Conservation (phyloP, 2,113 vertebrate genomes). For the Anhinga rufa region DNA sequence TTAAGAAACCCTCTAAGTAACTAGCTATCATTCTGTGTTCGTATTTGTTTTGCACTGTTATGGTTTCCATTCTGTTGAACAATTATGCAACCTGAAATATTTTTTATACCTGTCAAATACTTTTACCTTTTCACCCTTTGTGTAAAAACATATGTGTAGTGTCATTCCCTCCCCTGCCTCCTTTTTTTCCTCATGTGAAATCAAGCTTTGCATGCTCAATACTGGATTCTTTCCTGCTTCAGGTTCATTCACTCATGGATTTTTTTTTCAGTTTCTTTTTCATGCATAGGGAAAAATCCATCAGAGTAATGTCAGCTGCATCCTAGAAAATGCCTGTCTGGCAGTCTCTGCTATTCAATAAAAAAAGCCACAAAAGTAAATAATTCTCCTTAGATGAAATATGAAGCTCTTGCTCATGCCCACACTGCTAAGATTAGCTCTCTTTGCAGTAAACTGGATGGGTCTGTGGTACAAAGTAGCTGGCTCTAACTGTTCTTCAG, state of each 20-base stretch:
- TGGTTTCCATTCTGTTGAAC: not conserved
- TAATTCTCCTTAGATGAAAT: not conserved
- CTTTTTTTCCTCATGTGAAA: not conserved
- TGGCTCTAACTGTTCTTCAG: not conserved
- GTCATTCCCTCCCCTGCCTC: accelerated
- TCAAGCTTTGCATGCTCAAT: not conserved
- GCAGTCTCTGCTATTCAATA: not conserved
- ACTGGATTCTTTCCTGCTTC: not conserved
- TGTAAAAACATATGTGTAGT: not conserved
- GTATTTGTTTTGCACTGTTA: not conserved
- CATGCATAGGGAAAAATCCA: not conserved
- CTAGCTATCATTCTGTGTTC: not conserved
- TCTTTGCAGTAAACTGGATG: not conserved
- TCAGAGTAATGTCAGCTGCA: not conserved
- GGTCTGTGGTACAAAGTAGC: not conserved
- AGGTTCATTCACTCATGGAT: not conserved
- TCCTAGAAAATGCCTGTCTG: not conserved
- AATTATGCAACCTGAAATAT: not conserved
- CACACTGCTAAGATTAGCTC: not conserved
- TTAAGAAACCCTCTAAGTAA: not conserved
- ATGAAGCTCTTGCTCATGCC: not conserved
- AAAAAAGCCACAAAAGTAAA: not conserved
- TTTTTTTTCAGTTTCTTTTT: not conserved
- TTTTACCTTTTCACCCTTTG: not conserved
- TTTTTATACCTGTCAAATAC: not conserved